These are phyloP conservation scores for Papilio gigon DNA, from an alignment of 2,888 invertebrate genomes.

Conservation along the genomic window DNA sequence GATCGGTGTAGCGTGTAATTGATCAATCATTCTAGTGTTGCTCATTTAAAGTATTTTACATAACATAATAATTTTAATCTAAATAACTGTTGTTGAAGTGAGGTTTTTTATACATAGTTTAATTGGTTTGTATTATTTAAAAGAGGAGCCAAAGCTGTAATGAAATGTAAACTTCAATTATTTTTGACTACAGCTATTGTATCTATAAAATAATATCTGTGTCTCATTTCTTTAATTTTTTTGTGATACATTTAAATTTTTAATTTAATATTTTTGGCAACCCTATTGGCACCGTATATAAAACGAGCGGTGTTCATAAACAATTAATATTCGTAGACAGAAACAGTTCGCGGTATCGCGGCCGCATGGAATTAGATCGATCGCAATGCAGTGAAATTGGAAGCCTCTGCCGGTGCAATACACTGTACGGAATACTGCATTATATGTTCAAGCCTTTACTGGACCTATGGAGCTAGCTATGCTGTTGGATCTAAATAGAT, in stretches of 20 bases:
- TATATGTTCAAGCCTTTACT: constrained; percentile 69
- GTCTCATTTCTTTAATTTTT: not conserved
- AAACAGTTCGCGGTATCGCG: constrained; percentile 52
- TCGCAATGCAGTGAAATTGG: constrained; percentile 71
- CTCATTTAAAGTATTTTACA: constrained; percentile 3
- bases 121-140: not conserved
- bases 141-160: not conserved
- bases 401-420: constrained; percentile 53
- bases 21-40: constrained; percentile 33
- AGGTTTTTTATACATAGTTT: not conserved
- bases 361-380: constrained; percentile 64
- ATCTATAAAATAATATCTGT: too few species aligned
- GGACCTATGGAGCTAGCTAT: too few species aligned
- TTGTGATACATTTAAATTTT: not conserved
- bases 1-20: constrained; percentile 30
- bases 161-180: not conserved
- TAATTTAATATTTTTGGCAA: constrained; percentile 10
- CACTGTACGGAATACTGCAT: constrained; percentile 69
- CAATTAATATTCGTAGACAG: constrained; percentile 50
- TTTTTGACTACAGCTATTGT: not conserved
- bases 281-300: constrained; percentile 3
- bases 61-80: not conserved
- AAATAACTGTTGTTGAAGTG: too few species aligned
- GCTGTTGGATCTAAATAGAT: constrained; percentile 3
- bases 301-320: constrained; percentile 26